phyloP scores from a whole-genome alignment of 2,797 vertebrate genomes.

The Meriones psammophilus region DNA sequence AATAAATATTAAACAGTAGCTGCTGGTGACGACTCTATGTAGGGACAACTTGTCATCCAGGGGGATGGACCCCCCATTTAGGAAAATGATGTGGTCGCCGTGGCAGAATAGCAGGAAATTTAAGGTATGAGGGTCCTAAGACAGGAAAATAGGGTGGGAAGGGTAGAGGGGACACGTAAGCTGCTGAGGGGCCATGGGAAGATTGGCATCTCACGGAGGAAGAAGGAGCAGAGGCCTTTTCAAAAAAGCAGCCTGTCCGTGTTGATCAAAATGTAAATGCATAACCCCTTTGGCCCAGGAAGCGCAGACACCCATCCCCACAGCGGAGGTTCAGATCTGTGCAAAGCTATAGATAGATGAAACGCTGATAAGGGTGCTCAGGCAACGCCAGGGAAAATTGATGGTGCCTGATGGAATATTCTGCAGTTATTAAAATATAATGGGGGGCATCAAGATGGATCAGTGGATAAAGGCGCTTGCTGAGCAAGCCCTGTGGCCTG shows the following conservation, averaged over 20 bases:
- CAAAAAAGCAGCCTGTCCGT: neutral
- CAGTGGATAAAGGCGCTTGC: neutral
- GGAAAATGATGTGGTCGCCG: neutral
- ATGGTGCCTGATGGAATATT: neutral
- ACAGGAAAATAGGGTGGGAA: neutral
- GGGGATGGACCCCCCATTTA: neutral
- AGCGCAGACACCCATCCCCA: neutral
- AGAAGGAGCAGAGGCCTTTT: neutral
- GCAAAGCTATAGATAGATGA: neutral
- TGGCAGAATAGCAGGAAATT: neutral
- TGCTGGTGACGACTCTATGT: conserved; percentile 11
- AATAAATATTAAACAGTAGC: conserved; percentile 77
- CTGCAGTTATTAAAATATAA: conserved; percentile 14
- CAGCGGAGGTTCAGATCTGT: neutral
- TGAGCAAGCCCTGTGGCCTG: neutral
- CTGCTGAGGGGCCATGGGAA: neutral
- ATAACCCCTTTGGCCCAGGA: neutral
- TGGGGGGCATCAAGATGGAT: neutral
- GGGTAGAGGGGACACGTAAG: neutral
- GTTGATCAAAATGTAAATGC: conserved; percentile 10
- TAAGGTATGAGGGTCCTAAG: neutral
- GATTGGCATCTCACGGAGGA: neutral
- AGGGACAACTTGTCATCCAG: conserved; percentile 54
- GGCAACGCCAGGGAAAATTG: neutral
- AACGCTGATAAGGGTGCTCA: neutral